Percentiles rank a stretch among this genome's conserved stretches.
Conservation (phyloP, 2,113 vertebrate genomes). For the Hydrochoerus hydrochaeris region DNA sequence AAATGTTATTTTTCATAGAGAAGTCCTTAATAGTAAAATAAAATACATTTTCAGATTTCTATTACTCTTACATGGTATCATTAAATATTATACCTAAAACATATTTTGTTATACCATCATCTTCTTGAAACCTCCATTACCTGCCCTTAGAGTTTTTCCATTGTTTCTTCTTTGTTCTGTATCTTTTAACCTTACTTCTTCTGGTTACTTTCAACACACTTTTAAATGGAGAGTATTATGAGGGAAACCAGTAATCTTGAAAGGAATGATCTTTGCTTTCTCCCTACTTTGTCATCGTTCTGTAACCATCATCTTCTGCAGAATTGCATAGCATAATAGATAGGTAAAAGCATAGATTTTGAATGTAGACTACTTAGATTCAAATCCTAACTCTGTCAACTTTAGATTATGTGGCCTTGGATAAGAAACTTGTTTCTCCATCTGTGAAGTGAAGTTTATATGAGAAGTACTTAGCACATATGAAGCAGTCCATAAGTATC, state of each 20-base stretch:
- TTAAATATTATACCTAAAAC: not conserved
- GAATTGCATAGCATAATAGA: not conserved
- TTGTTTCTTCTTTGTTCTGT: not conserved
- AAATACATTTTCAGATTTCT: conserved; percentile 4
- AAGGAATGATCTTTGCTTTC: not conserved
- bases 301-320: not conserved
- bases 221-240: not conserved
- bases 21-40: conserved; percentile 8
- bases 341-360: not conserved
- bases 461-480: not conserved
- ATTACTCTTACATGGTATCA: not conserved
- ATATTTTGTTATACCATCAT: not conserved
- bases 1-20: conserved; percentile 38
- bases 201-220: not conserved
- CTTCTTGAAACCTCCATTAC: not conserved
- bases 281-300: not conserved
- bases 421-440: conserved; percentile 42
- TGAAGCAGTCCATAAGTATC: not conserved
- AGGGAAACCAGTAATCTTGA: not conserved
- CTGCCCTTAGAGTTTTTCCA: not conserved
- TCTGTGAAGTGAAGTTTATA: not conserved
- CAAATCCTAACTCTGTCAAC: not conserved
- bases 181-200: not conserved
- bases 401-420: not conserved
- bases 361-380: not conserved